phyloP scores from a whole-genome alignment of 2,113 vertebrate genomes.

The Gallinago jamesoni region DNA sequence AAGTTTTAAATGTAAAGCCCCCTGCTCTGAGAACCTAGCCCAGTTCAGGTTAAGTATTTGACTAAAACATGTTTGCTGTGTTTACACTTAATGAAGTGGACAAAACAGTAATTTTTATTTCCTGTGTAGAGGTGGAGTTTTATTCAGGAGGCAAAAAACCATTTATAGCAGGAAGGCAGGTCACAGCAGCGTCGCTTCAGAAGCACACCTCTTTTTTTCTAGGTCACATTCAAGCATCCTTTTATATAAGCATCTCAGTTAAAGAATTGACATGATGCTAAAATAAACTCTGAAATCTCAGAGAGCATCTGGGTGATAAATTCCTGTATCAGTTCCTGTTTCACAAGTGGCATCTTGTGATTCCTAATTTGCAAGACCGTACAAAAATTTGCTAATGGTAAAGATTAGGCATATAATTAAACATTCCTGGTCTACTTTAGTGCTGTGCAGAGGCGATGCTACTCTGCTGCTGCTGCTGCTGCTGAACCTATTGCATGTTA shows the following conservation, averaged over 20 bases:
- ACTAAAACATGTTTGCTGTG: neutral
- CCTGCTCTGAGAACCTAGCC: neutral
- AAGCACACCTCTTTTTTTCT: neutral
- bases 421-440: neutral
- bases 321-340: neutral
- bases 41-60: neutral
- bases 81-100: neutral
- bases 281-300: neutral
- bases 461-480: neutral
- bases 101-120: conserved; percentile 26
- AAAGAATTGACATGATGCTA: neutral
- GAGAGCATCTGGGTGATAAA: neutral
- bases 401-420: neutral
- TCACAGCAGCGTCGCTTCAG: neutral
- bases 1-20: neutral
- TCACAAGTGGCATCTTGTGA: neutral
- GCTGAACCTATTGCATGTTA: neutral
- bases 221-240: neutral
- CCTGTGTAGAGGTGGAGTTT: neutral
- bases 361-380: neutral
- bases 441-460: neutral
- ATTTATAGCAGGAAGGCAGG: neutral
- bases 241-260: neutral
- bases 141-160: neutral
- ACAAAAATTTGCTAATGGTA: neutral